phyloP scores from a whole-genome alignment of 2,113 vertebrate species.

The Oxygymnocypris stewartii region DNA sequence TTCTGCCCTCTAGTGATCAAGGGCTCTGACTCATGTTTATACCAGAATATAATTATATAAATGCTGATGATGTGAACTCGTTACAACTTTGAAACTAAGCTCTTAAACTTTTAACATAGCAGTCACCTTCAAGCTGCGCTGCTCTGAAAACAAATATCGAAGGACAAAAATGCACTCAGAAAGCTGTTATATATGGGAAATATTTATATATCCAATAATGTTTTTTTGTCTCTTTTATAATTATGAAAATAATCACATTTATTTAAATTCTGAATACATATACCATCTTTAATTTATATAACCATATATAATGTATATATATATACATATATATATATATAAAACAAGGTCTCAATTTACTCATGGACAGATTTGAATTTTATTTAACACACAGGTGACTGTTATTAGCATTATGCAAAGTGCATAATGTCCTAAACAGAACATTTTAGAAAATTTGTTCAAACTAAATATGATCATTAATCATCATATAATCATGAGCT shows the following conservation, averaged over 20 bases:
- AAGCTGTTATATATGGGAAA: background rate
- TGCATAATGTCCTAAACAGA: background rate
- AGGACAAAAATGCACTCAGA: background rate
- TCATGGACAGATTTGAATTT: background rate
- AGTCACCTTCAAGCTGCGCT: background rate
- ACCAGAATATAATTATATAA: constrained; percentile 19
- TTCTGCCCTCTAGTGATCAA: constrained; percentile 12
- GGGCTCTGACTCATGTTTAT: constrained; percentile 2
- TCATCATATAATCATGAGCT: background rate
- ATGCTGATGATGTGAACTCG: constrained; percentile 3
- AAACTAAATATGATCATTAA: background rate
- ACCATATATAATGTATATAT: no score
- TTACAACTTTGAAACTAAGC: background rate
- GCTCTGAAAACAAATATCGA: background rate
- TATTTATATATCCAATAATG: background rate
- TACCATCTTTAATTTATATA: no score
- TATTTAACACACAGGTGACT: background rate
- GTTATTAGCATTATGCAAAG: background rate
- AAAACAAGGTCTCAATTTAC: background rate
- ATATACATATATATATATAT: background rate
- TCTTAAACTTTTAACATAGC: background rate
- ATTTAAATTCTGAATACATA: background rate
- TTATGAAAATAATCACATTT: background rate
- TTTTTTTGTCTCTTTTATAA: background rate
- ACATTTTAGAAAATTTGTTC: background rate